Base-by-base conservation (phyloP, 2,113 vertebrate genomes). In the Arizona elegans region DNA sequence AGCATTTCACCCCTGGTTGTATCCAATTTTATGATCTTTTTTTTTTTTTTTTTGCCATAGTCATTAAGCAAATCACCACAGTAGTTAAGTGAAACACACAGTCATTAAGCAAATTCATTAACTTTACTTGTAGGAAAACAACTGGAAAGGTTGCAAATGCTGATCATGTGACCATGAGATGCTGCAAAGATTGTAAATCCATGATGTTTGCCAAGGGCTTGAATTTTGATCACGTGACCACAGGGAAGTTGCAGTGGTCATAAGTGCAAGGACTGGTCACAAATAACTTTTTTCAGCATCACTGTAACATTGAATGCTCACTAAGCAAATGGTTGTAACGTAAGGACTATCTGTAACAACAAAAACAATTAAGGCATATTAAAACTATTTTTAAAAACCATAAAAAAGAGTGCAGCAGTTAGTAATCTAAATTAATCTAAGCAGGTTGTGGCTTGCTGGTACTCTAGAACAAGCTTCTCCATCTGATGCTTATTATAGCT, bases 371-470 rank as follows among this genome's bases (percentile, higher is more conserved):
- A 70, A 70, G 29, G 13, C 13, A 7, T 70, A 81, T 38, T 38
- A 75, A 75, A 75, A 38, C 65, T 7, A 75, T 75, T 59, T 8
- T 59, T 8, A 33, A 75, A 75, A 75, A 15, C 2, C 65, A 75
- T 81, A 38, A 38, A 81, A 81, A 70, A 75, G 29, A 81, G 8
- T 38, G 19, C 75, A 43, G 33, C 23, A 86, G 23, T 58, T 94
- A 89, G 52, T 90, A 38, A 65, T 90, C 43, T 86, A 89, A 95
- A 26, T 90, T 81, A 33, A 24, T 26, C n/a, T 81, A n/a, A 24
- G 52, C 12, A 86, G 38, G 10, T 86, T 90, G 47, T 89, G 75
- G 70, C 24, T 88, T 52, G 29, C 8, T 8, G 5, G 55, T 19
- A 81, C 17, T 21, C 29, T 43, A 81, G 75, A 81, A 81, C 33